These are phyloP conservation scores for Tetraodon nigroviridis DNA, from an alignment of 2,113 vertebrate genomes.

Conservation along the genomic window DNA sequence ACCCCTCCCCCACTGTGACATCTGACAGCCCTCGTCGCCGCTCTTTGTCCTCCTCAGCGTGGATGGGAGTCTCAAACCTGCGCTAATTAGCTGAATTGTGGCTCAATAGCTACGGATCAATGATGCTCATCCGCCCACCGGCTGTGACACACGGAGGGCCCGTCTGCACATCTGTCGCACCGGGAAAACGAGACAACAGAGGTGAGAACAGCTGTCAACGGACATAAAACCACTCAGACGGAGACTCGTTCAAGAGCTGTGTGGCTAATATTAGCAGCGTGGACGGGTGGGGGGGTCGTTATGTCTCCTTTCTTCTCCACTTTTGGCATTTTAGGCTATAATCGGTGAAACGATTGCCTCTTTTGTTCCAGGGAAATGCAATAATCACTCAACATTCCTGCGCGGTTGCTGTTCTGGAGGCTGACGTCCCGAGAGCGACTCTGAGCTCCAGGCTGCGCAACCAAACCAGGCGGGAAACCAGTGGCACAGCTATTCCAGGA, in stretches of 20 bases:
- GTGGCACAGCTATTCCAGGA: no score
- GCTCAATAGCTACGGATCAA: slow-evolving; percentile 27
- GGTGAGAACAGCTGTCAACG: slow-evolving; percentile 17
- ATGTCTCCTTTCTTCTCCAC: slow-evolving; percentile 12
- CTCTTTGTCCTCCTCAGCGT: background rate
- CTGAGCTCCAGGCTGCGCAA: no score
- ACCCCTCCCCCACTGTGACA: background rate
- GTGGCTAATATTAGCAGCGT: slow-evolving; percentile 20
- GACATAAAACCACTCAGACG: background rate
- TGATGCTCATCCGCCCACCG: slow-evolving; percentile 13
- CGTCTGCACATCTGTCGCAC: slow-evolving; percentile 21
- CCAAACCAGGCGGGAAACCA: no score
- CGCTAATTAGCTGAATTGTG: slow-evolving; percentile 31
- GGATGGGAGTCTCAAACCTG: slow-evolving; percentile 10
- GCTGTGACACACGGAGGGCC: slow-evolving; percentile 13
- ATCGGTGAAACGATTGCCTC: slow-evolving; percentile 6
- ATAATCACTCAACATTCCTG: no score
- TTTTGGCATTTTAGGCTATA: slow-evolving; percentile 34
- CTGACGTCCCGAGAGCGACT: no score
- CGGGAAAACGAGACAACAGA: slow-evolving; percentile 27
- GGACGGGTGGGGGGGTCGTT: slow-evolving; percentile 13
- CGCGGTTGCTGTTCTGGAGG: no score
- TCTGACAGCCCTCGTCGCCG: background rate
- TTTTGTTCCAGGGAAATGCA: slow-evolving; percentile 3
- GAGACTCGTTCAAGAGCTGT: slow-evolving; percentile 8